Percentiles rank a stretch among this genome's conserved stretches.
Evolutionary conservation across 2,113 vertebrate species (phyloP).

Genomic region (Phalacrocorax aristotelis): DNA sequence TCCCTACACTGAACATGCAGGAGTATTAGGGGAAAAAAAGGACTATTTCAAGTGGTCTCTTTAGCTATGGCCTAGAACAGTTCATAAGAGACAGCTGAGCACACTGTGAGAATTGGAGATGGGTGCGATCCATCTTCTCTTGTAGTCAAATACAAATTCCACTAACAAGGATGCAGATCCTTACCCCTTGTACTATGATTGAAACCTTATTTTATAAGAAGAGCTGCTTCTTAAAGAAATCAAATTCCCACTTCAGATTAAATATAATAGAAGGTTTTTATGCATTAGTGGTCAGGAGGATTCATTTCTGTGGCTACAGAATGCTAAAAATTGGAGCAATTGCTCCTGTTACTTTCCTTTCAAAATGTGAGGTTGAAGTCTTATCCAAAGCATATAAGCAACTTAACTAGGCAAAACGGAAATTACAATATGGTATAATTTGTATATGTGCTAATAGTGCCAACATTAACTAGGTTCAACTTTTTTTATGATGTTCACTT

Average conservation of each 20-base stretch:
- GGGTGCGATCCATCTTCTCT: not conserved
- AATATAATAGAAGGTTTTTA: not conserved
- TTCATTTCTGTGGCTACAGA: not conserved
- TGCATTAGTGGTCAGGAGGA: not conserved
- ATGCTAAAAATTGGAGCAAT: not conserved
- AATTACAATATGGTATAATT: not conserved
- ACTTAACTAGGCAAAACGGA: slow-evolving; percentile 23
- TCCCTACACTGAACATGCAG: not conserved
- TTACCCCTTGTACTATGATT: not conserved
- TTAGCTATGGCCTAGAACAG: not conserved
- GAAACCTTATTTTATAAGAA: not conserved
- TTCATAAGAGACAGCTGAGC: not conserved
- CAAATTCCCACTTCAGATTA: not conserved
- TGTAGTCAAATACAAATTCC: not conserved
- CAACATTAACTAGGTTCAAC: not conserved
- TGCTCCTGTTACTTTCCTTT: not conserved
- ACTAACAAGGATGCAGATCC: not conserved
- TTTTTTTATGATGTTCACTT: slow-evolving; percentile 48
- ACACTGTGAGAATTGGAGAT: not conserved
- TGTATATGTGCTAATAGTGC: not conserved
- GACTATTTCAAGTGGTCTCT: not conserved
- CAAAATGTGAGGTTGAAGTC: not conserved
- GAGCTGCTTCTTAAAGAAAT: not conserved
- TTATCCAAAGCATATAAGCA: not conserved
- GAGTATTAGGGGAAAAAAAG: not conserved